Base-by-base conservation (phyloP, 1,140 invertebrate genomes). In the Drosophila serrata region DNA sequence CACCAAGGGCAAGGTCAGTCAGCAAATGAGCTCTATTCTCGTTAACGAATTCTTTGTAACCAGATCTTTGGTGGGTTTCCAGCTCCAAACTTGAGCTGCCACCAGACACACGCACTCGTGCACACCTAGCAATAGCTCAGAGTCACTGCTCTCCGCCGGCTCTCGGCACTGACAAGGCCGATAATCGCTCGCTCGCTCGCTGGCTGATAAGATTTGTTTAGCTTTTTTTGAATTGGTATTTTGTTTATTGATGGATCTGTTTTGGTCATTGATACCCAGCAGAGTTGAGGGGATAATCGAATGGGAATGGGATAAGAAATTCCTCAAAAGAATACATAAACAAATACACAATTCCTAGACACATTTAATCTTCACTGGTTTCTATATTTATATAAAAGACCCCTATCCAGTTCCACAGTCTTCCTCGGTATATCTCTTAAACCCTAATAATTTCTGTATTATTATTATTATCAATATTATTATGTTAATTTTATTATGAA, bases 1-100 rank as follows among this genome's bases (percentile, higher is more conserved):
- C 7, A 99, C 98, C 0, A 99, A 99, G 94, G 99, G 99, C 37
- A 97, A 97, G 93, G 94, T 94, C 72, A 76, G 86, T 94, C 63
- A 75, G 86, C 56, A 8, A 6, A 31, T 9, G 12, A 53, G 29
- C 12, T 40, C 12, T 19, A 6, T 24, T 11, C 0, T 11, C 12
- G 6, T 22, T 4, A 24, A 6, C 11, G 2, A 7, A 6, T 37
- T 40, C 17, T 6, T 6, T 37, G 31, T 24, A 37, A 35, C 40
- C 40, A 40, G 69, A 8, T 48, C 12, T 33, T 35, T 48, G 0
- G 45, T 35, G 27, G 8, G 15, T 40, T 49, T 51, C 29, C 7
- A 19, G 17, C 29, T 51, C 3, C 12, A 51, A 31, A 31, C 45
- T 48, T 29, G 9, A 17, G 27, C 46, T 13, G 31, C 17, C 29